Base-by-base conservation (phyloP, 30 jellyfish, hydroid and myxozoan genomes). In the Calvadosia cruxmelitensis region DNA sequence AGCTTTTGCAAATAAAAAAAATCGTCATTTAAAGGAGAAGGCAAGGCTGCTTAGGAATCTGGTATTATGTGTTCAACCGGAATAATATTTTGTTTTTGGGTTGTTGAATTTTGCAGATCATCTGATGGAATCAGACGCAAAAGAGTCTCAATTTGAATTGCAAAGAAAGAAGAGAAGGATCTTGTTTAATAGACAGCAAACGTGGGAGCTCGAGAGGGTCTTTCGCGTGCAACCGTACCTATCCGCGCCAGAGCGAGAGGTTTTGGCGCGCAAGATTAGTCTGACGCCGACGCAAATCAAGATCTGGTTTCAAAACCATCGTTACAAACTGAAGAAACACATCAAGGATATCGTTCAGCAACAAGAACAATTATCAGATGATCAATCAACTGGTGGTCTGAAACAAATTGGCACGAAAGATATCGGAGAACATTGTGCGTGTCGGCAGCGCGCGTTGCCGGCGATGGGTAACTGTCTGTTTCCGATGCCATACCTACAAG, bases 241-340 rank as follows among this genome's bases (percentile, higher is more conserved):
- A 3, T 87, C 96, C 1, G 75, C 96, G 0, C 92, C 94, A 33
- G 96, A 87, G 49, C 52, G 96, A n/a, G 94, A 87, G 34, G 24
- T 76, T 49, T 80, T 87, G 28, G 94, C 96, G 0, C 71, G 78
- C 50, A 69, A 85, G 16, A 87, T 87, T 25, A 79, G 70, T 50
- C 64, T 87, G 34, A 72, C 96, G n/a, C 96, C 96, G 7, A 80
- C 92, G 29, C 96, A 87, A 67, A 87, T 87, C 33, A 87, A 87
- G 69, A 87, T 87, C 30, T 87, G 96, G 96, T 87, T 87, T 78
- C 96, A 87, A 76, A 87, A 87, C 57, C 96, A 87, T 42, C 78
- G 96, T 31, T 87, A 87, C 81, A 84, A 84, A 61, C 72, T 84
- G 78, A 84, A 78, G 52, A 84, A 84, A 50, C 77, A 78, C 82